phyloP scores from a whole-genome alignment of 1,140 invertebrate genomes.

The Gryon sp. region DNA sequence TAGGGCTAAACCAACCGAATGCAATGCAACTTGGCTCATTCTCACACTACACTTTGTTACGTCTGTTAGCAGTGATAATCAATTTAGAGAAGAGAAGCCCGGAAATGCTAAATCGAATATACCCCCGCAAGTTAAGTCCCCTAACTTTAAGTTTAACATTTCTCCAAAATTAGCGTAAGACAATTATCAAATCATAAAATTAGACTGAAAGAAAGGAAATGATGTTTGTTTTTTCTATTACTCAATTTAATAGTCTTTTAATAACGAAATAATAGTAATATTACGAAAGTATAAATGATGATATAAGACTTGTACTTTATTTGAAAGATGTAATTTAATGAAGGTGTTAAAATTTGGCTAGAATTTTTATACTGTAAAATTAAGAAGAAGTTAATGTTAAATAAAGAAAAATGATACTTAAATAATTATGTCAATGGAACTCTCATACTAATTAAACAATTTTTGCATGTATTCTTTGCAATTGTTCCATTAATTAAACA shows the following conservation, averaged over 20 bases:
- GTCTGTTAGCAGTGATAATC: neutral
- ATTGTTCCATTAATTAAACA: constrained; percentile 30
- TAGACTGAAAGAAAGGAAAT: neutral
- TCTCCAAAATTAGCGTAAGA: neutral
- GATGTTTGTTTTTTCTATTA: neutral
- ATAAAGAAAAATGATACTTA: no score
- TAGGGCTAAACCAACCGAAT: constrained; percentile 10
- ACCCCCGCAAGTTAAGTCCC: neutral
- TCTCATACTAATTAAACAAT: no score
- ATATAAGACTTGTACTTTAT: no score
- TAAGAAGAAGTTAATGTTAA: no score
- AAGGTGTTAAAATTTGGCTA: no score
- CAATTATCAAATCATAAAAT: neutral
- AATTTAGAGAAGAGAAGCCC: constrained; percentile 13
- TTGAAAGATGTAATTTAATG: no score
- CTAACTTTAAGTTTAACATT: neutral
- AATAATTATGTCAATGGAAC: no score
- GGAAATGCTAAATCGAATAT: constrained; percentile 24
- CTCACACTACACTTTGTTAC: constrained; percentile 21
- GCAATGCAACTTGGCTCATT: constrained; percentile 10
- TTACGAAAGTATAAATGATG: no score
- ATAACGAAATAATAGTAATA: no score
- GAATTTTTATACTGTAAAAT: no score
- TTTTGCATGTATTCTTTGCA: constrained; percentile 13
- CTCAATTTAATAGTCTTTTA: no score